phyloP scores from a whole-genome alignment of 2,797 vertebrate species.

The Falco columbarius region DNA sequence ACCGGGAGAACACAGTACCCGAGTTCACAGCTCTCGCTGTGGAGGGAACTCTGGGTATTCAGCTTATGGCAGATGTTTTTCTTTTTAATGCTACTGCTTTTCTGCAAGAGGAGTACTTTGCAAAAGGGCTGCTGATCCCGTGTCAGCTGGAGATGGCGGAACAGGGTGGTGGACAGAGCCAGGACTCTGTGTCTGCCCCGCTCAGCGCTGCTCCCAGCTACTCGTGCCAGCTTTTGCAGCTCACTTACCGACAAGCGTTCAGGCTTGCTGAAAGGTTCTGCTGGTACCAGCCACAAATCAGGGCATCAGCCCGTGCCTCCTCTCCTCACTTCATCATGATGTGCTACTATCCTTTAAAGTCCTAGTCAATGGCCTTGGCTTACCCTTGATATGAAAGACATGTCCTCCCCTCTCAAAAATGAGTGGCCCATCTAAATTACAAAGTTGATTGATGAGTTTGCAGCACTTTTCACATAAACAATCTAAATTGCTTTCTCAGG shows the following conservation, averaged over 20 bases:
- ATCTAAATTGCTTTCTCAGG: not conserved
- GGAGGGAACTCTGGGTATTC: not conserved
- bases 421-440: not conserved
- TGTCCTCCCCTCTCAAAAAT: not conserved
- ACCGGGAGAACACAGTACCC: not conserved
- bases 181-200: not conserved
- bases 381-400: not conserved
- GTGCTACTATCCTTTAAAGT: not conserved
- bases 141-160: not conserved
- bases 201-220: not conserved
- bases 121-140: not conserved
- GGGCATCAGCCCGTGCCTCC: not conserved
- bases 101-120: not conserved
- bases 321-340: not conserved
- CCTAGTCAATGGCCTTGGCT: not conserved
- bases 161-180: not conserved
- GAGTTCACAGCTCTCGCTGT: accelerated
- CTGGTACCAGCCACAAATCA: not conserved
- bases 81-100: not conserved
- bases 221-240: not conserved
- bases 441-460: not conserved
- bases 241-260: not conserved
- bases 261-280: not conserved
- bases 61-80: not conserved
- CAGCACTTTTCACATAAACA: not conserved